Evolutionary conservation across 2,113 vertebrate genomes (phyloP).

Genomic region (Trochalopteron elliotii): DNA sequence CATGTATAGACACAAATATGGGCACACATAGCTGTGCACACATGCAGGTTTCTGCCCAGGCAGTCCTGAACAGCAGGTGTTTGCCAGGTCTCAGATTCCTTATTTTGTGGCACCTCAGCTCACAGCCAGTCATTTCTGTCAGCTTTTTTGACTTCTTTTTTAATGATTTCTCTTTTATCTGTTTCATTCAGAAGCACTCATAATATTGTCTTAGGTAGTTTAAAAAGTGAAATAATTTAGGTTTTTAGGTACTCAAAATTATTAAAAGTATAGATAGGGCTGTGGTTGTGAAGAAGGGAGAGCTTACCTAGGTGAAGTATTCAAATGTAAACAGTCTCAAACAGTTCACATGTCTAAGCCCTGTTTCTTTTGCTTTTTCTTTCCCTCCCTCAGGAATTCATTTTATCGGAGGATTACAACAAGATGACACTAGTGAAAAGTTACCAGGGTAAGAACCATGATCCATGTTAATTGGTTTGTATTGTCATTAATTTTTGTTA

Average conservation of each 20-base stretch:
- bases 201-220: neutral
- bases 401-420: constrained; percentile 97
- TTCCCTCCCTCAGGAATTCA: constrained; percentile 85
- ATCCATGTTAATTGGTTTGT: neutral
- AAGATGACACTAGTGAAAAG: constrained; percentile 90
- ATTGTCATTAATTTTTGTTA: neutral
- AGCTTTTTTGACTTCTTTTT: neutral
- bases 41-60: neutral
- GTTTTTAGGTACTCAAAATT: neutral
- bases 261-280: neutral
- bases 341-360: neutral
- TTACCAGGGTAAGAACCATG: constrained; percentile 86
- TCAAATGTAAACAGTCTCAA: neutral
- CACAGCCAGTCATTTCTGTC: neutral
- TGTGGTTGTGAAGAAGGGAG: neutral
- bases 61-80: neutral
- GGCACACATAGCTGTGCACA: neutral
- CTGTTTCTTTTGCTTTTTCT: constrained; percentile 56
- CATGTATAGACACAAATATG: rapidly evolving
- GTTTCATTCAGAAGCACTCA: neutral
- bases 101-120: neutral
- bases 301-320: neutral
- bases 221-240: neutral
- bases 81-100: neutral
- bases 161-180: neutral